These are phyloP conservation scores for Delphinapterus leucas DNA, from an alignment of 2,113 vertebrate genomes.

Conservation along the genomic window DNA sequence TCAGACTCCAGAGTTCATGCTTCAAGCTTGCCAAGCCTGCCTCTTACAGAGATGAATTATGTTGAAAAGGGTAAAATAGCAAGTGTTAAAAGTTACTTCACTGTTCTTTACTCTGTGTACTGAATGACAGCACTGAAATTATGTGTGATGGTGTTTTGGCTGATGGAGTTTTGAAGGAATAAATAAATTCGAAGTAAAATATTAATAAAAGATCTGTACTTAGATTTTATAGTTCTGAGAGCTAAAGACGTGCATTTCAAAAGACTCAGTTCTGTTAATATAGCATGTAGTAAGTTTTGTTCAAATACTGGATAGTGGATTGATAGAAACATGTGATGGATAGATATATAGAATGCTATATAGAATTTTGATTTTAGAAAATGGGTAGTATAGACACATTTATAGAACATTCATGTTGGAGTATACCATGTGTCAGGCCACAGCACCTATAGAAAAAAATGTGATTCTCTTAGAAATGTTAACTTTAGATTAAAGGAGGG, in stretches of 20 bases:
- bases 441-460: neutral
- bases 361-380: neutral
- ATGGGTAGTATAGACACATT: neutral
- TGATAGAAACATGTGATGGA: neutral
- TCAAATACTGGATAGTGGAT: neutral
- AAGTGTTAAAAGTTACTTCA: neutral
- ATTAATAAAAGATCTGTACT: neutral
- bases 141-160: neutral
- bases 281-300: conserved; percentile 1
- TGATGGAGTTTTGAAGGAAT: conserved; percentile 18
- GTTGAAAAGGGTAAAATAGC: conserved; percentile 27
- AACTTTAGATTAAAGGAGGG: neutral
- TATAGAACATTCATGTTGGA: conserved; percentile 5
- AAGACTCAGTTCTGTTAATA: neutral
- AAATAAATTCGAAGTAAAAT: conserved; percentile 38
- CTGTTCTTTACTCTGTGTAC: neutral
- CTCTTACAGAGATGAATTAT: neutral
- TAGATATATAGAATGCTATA: neutral
- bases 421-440: neutral
- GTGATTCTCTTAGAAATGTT: conserved; percentile 20
- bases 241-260: neutral
- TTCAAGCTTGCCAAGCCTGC: neutral
- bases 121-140: neutral
- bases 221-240: conserved; percentile 17
- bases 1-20: neutral